Conservation (phyloP, 1,140 invertebrate species). For the Drosophila kikkawai region DNA sequence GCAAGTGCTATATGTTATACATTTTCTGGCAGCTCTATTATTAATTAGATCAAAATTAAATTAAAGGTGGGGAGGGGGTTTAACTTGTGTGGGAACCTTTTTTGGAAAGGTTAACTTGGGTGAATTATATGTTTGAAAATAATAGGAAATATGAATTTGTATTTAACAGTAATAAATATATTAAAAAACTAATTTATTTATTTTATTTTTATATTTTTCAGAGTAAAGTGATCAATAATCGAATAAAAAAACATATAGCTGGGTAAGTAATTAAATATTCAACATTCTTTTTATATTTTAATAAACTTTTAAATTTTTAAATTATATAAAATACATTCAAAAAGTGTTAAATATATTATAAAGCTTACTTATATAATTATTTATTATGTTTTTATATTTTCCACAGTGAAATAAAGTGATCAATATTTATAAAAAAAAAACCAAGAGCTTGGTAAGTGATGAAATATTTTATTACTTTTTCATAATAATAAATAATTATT, state of each 20-base stretch:
- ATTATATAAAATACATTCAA: neutral
- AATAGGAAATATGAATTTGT: neutral
- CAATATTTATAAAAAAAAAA: neutral
- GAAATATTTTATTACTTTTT: neutral
- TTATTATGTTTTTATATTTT: neutral
- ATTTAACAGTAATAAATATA: neutral
- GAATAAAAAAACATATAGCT: neutral
- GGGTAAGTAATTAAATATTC: neutral
- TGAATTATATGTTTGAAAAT: neutral
- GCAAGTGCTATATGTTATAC: slow-evolving; percentile 67
- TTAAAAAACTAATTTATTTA: neutral
- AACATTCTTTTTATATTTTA: too few relatives aligned
- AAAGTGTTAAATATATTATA: neutral
- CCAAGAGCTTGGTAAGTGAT: neutral
- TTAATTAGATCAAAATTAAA: slow-evolving; percentile 62
- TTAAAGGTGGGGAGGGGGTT: neutral
- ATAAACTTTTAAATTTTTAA: neutral
- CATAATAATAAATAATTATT: neutral
- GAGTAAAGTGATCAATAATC: neutral
- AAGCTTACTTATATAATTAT: neutral
- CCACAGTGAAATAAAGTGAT: neutral
- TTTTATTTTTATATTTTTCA: neutral
- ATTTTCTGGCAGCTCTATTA: slow-evolving; percentile 62
- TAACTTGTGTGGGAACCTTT: slow-evolving; percentile 33
- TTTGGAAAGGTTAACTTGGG: neutral